Evolutionary conservation across 2,113 vertebrate genomes (phyloP), one percentile per base, ranked within the genome.

Genomic region (Gadus chalcogrammus): DNA sequence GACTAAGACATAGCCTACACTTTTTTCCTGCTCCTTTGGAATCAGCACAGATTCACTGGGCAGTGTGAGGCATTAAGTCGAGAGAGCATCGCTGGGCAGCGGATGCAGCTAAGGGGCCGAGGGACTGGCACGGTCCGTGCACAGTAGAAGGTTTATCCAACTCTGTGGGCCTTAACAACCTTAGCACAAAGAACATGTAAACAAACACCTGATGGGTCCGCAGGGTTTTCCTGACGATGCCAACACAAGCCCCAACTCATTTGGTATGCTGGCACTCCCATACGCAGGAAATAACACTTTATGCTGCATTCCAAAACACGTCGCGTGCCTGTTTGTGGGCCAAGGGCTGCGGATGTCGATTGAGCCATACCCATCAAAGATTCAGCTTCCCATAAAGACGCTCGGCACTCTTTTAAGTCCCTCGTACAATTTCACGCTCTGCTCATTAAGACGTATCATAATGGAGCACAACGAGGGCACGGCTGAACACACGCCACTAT

Each of bases 391-490:
- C n/a, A 5, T 83, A 87, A 88, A 83, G 80, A 85, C 79, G 64
- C 75, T 81, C 83, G 82, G 88, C 83, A 83, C 84, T 81, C 79
- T 73, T 60, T 67, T 78, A 82, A 79, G 70, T 76, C 70, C 82
- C 84, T 85, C 81, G 79, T 86, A 85, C 82, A 80, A 78, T 88
- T 82, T 87, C 79, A 84, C 35, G 81, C 82, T 79, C 63, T 17
- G 69, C 77, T 84, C 84, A 89, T 89, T 69, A 82, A 74, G 82
- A 78, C 68, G 61, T 85, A 84, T 72, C 84, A 83, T 72, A 81
- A 86, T 84, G 82, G 69, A 66, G 55, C 15, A 58, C 55, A 16
- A 58, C n/a, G 15, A n/a, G 66, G 35, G 58, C 12, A 15, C 6
- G 22, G 24, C 20, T 24, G 60, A 61, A 24, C 17, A 61, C 15